Evolutionary conservation across 2,888 invertebrate genomes (phyloP).

Genomic region (Willowsia nigromaculata): DNA sequence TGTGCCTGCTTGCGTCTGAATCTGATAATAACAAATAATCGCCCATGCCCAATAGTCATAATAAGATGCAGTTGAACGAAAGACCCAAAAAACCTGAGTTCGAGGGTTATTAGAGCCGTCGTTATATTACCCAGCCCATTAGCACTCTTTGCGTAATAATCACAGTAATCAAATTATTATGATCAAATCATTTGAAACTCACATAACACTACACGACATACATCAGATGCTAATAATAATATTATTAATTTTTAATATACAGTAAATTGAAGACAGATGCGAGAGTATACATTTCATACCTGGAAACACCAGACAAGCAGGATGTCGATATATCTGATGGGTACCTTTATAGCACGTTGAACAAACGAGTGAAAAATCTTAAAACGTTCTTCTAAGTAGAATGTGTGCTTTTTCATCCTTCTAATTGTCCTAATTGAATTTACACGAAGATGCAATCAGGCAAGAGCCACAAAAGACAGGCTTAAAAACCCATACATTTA

Average conservation of each 20-base stretch:
- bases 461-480: slow-evolving; percentile 12
- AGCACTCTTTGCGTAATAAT: slow-evolving; percentile 63
- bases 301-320: neutral
- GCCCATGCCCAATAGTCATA: slow-evolving; percentile 10
- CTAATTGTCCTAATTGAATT: slow-evolving; percentile 69
- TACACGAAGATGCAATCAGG: slow-evolving; percentile 67
- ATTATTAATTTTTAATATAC: slow-evolving; percentile 4
- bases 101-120: slow-evolving; percentile 39
- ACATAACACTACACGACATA: neutral
- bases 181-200: slow-evolving; percentile 27
- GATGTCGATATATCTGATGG: neutral
- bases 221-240: slow-evolving; percentile 21
- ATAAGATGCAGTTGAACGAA: neutral
- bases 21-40: slow-evolving; percentile 33
- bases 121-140: slow-evolving; percentile 56
- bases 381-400: neutral
- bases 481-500: neutral
- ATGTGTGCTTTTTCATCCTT: slow-evolving; percentile 35
- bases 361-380: neutral
- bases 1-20: neutral
- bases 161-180: slow-evolving; percentile 23
- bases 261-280: neutral
- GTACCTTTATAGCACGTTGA: neutral
- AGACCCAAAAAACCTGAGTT: neutral
- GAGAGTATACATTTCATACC: neutral